Evolutionary conservation across 2,888 invertebrate species (phyloP).

Genomic region (Cataglyphis cursor): DNA sequence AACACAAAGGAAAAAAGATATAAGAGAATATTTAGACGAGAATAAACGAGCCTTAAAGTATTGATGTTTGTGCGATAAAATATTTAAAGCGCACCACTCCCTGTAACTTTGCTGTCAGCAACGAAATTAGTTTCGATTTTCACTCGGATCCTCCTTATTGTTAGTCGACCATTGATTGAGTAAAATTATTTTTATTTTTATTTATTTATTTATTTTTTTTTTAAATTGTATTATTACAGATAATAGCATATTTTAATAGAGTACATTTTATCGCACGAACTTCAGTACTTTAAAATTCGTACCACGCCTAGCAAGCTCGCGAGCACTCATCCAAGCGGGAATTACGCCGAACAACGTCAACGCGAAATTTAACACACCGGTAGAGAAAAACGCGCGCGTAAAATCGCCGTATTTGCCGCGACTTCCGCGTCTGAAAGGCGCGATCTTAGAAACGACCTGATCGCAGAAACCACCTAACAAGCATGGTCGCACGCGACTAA

Average conservation of each 20-base stretch:
- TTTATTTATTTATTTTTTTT: too few species aligned
- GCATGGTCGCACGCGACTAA: conserved; percentile 42
- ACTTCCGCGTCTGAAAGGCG: background rate
- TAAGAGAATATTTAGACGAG: background rate
- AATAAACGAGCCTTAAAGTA: background rate
- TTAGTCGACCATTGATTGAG: background rate
- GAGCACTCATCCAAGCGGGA: background rate
- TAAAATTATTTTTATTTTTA: background rate
- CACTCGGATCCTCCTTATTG: background rate
- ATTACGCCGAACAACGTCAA: background rate
- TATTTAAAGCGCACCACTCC: background rate
- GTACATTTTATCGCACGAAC: background rate
- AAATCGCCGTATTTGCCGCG: background rate
- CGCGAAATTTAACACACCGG: background rate
- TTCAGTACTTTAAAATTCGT: background rate
- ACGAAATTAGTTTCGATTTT: background rate
- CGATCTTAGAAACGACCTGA: background rate
- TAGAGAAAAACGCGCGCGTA: background rate
- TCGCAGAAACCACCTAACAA: conserved; percentile 8
- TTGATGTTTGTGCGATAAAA: conserved; percentile 1
- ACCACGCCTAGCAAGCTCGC: background rate
- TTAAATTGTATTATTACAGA: background rate
- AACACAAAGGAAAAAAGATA: background rate
- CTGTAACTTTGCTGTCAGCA: background rate
- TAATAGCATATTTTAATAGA: background rate